Conservation (phyloP, 2,113 vertebrate genomes). For the Patagioenas fasciata region DNA sequence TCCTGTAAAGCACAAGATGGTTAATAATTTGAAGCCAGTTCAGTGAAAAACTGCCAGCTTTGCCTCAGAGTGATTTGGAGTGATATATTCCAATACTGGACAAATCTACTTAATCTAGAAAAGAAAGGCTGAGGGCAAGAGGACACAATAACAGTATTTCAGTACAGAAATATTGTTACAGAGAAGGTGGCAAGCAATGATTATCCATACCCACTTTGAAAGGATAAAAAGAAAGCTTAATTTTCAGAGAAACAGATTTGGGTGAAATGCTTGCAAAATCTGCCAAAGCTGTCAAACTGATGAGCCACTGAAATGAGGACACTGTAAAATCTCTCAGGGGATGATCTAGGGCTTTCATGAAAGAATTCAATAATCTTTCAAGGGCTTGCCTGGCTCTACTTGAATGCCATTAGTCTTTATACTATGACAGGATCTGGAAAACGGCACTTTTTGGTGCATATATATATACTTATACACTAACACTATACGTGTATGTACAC, state of each 20-base stretch:
- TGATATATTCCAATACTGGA: background rate
- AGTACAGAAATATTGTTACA: background rate
- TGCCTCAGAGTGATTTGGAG: background rate
- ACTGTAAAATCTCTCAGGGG: background rate
- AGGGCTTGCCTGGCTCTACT: background rate
- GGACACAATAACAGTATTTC: background rate
- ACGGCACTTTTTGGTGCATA: background rate
- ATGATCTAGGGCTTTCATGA: background rate
- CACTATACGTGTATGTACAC: background rate
- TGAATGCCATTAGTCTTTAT: background rate
- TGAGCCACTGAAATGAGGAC: background rate
- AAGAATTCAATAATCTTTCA: background rate
- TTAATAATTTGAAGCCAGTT: background rate
- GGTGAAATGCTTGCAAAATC: background rate
- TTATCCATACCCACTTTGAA: background rate
- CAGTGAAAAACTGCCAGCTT: background rate
- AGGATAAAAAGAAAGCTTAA: background rate
- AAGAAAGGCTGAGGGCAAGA: background rate
- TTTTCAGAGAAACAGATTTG: conserved; percentile 10
- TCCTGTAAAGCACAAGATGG: background rate
- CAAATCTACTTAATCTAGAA: background rate
- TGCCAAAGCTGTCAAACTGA: background rate
- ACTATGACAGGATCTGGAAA: background rate
- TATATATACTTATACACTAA: too few relatives aligned
- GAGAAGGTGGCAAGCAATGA: background rate